Conservation (phyloP, 2,797 vertebrate species). For the Spinus pinus region DNA sequence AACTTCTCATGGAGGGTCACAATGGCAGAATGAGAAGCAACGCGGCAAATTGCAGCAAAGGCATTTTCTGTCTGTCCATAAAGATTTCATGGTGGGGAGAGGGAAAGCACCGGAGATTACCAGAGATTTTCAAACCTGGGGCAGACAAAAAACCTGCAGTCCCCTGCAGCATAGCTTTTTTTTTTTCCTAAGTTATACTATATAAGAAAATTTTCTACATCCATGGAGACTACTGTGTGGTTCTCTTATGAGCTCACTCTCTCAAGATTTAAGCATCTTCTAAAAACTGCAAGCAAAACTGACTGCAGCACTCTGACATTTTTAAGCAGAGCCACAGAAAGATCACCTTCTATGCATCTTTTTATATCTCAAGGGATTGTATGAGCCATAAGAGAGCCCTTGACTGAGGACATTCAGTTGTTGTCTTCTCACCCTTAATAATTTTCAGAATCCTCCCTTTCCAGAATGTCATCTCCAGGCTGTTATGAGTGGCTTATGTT, state of each 20-base stretch:
- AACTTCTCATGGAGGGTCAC: neutral
- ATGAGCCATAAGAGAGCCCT: neutral
- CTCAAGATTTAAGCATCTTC: neutral
- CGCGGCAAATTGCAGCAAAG: neutral
- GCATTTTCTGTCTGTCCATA: neutral
- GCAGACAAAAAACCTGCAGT: neutral
- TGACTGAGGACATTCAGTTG: neutral
- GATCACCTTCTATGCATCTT: neutral
- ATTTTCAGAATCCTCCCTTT: neutral
- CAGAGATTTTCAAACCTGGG: neutral
- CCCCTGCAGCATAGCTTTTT: neutral
- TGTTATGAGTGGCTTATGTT: neutral
- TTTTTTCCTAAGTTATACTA: neutral
- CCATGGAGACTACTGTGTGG: neutral
- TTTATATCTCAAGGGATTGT: neutral
- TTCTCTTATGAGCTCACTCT: neutral
- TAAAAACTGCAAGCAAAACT: neutral
- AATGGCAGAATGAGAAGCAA: neutral
- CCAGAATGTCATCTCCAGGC: neutral
- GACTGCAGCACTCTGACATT: neutral
- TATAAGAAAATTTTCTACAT: neutral
- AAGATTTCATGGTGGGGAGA: neutral
- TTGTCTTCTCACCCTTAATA: neutral
- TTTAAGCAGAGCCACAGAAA: neutral
- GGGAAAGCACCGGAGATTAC: neutral